These are phyloP conservation scores for Heterotilapia buettikoferi DNA, from an alignment of 2,113 vertebrate genomes.

Conservation along the genomic window DNA sequence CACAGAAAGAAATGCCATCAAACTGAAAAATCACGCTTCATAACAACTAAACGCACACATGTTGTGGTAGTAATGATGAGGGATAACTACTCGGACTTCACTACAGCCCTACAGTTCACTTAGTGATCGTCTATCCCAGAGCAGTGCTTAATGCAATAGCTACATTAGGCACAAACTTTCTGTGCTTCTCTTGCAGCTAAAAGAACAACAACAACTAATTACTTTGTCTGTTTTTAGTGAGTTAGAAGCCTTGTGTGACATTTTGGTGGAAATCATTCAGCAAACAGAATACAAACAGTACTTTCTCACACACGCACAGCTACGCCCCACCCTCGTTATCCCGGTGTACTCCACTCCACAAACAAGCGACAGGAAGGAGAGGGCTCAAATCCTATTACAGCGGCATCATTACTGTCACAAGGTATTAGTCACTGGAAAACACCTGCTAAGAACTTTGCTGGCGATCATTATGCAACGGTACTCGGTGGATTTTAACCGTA, in stretches of 20 bases:
- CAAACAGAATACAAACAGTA: not conserved
- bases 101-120: not conserved
- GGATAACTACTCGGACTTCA: not conserved
- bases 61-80: not conserved
- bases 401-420: slow-evolving; percentile 68
- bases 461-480: not conserved
- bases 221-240: not conserved
- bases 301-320: not conserved
- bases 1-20: not conserved
- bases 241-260: not conserved
- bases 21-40: not conserved
- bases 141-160: not conserved
- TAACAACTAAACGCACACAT: not conserved
- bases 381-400: slow-evolving; percentile 72
- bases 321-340: slow-evolving; percentile 12
- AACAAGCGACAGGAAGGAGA: slow-evolving; percentile 45
- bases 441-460: slow-evolving; percentile 22
- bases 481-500: not conserved
- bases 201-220: not conserved
- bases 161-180: not conserved
- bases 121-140: not conserved
- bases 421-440: slow-evolving; percentile 59
- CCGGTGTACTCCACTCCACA: slow-evolving; percentile 17
- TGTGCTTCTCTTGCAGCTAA: not conserved
- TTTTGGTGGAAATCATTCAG: not conserved